A percentile compares a stretch with the other conserved stretches of the same genome.
phyloP scores from a whole-genome alignment of 2,888 invertebrate species.

The Deilephila elpenor region DNA sequence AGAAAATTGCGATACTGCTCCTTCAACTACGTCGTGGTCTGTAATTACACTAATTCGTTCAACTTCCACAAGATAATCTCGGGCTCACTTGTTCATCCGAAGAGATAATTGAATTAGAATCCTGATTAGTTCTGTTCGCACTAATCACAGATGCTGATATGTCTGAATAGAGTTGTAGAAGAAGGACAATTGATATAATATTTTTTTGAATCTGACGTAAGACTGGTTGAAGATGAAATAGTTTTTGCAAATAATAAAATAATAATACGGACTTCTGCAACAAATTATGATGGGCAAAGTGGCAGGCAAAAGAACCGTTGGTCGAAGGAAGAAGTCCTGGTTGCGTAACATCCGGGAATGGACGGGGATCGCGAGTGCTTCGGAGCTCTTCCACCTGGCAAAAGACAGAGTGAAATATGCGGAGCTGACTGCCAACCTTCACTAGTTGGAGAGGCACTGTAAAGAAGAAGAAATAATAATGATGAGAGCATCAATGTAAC shows the following conservation, averaged over 20 bases:
- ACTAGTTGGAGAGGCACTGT: too few species aligned
- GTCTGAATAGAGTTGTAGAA: slow-evolving; percentile 2
- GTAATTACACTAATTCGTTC: slow-evolving; percentile 34
- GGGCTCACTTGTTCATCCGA: slow-evolving; percentile 28
- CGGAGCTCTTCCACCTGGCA: too few species aligned
- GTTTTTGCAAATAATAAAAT: background rate
- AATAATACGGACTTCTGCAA: too few species aligned
- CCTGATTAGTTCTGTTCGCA: slow-evolving; percentile 32
- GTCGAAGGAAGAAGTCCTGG: too few species aligned
- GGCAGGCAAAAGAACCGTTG: too few species aligned
- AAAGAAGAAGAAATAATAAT: too few species aligned
- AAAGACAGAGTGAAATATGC: too few species aligned
- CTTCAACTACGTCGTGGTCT: slow-evolving; percentile 9
- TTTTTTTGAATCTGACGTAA: background rate
- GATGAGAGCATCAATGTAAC: too few species aligned
- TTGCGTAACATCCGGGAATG: too few species aligned
- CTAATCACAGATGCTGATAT: slow-evolving; percentile 23
- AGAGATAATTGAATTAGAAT: slow-evolving; percentile 33
- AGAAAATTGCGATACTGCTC: slow-evolving; percentile 1
- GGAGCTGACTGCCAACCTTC: too few species aligned
- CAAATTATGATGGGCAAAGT: too few species aligned
- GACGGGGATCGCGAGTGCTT: too few species aligned
- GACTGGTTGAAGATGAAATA: background rate
- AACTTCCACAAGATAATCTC: slow-evolving; percentile 35
- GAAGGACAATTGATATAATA: background rate